Percentiles rank a stretch among this genome's conserved stretches.
phyloP scores from a whole-genome alignment of 2,797 vertebrate species.

The Tauraco hartlaubi region DNA sequence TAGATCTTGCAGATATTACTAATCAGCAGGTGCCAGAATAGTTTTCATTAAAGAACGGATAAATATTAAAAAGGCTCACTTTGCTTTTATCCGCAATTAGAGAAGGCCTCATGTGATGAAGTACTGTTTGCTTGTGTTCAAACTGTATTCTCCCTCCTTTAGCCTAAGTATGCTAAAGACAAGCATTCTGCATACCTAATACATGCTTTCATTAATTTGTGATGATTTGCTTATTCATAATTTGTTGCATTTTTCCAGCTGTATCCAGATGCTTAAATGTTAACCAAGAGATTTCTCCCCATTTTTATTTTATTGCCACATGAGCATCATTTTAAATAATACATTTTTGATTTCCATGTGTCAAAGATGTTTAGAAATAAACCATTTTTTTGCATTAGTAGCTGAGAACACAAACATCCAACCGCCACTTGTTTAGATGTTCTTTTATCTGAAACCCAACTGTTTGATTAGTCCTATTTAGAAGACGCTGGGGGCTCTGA shows the following conservation, averaged over 20 bases:
- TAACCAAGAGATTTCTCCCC: not conserved
- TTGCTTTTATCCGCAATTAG: slow-evolving; percentile 25
- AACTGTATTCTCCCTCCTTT: not conserved
- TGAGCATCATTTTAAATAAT: not conserved
- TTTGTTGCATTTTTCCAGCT: not conserved
- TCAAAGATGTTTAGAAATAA: not conserved
- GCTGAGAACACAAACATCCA: not conserved
- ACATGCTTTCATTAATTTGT: not conserved
- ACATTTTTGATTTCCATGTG: not conserved
- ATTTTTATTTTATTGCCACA: not conserved
- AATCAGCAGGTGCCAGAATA: slow-evolving; percentile 62
- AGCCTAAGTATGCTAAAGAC: slow-evolving; percentile 21
- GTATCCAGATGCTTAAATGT: not conserved
- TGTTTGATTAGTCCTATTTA: slow-evolving; percentile 59
- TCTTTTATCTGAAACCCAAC: slow-evolving; percentile 32
- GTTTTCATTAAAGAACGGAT: slow-evolving; percentile 62
- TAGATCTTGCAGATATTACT: slow-evolving; percentile 65
- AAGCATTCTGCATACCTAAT: slow-evolving; percentile 22
- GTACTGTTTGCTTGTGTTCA: slow-evolving; percentile 19
- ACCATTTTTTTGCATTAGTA: not conserved
- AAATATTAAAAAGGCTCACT: slow-evolving; percentile 70
- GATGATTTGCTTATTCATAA: not conserved
- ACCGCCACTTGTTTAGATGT: not conserved
- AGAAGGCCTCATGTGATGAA: slow-evolving; percentile 19
- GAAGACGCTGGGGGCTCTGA: not conserved